phyloP scores from a whole-genome alignment of 1,140 invertebrate genomes.

The Periplaneta americana region DNA sequence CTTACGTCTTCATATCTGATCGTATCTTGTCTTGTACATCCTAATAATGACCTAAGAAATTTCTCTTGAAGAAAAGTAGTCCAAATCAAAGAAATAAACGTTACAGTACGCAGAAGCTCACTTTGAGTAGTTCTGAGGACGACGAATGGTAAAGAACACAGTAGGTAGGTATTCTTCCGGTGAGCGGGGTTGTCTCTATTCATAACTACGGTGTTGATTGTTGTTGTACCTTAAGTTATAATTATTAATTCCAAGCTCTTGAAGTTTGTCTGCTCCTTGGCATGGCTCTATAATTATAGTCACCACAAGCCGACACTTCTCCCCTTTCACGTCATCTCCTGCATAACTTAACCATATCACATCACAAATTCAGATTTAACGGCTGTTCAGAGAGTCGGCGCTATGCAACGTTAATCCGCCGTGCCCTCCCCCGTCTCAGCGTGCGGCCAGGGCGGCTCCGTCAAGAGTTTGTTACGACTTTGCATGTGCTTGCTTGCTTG shows the following conservation, averaged over 20 bases:
- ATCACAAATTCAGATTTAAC: conserved; percentile 13
- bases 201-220: neutral
- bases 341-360: conserved; percentile 10
- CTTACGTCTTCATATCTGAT: no score
- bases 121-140: no score
- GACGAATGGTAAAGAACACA: no score
- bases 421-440: neutral
- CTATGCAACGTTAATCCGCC: conserved; percentile 9
- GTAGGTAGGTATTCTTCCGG: no score
- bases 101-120: no score
- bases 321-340: conserved; percentile 5
- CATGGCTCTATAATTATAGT: neutral
- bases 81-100: no score
- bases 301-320: neutral
- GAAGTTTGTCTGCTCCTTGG: neutral
- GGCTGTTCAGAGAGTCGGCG: neutral
- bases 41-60: no score
- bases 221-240: neutral
- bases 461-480: conserved; percentile 9
- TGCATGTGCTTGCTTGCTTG: neutral
- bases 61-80: no score
- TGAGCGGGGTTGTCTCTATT: neutral
- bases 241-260: neutral
- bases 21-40: no score
- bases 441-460: neutral